These are phyloP conservation scores for Gracilinanus agilis DNA, from an alignment of 2,113 vertebrate species.

Conservation along the genomic window DNA sequence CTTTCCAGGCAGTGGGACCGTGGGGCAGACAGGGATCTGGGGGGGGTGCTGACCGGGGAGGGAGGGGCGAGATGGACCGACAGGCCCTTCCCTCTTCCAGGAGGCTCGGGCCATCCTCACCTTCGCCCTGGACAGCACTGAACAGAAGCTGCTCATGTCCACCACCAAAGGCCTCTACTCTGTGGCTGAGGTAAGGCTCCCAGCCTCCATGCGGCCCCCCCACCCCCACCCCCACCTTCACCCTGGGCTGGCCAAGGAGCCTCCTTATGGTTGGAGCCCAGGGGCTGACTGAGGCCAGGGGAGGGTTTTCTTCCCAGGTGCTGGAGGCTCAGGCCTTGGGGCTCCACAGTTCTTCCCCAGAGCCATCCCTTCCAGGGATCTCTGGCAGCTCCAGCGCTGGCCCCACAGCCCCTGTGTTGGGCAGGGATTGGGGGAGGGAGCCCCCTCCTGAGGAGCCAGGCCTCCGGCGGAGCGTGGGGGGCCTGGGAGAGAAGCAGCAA, in stretches of 20 bases:
- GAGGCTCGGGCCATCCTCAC: slow-evolving; percentile 92
- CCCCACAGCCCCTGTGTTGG: not conserved
- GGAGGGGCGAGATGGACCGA: no score
- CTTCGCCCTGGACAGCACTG: slow-evolving; percentile 90
- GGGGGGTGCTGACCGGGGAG: accelerated
- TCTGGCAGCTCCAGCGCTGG: no score
- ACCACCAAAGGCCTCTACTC: slow-evolving; percentile 92
- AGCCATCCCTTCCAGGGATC: not conserved
- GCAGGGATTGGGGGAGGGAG: not conserved
- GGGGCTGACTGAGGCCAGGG: not conserved
- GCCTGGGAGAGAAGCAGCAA: not conserved
- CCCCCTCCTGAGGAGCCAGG: not conserved
- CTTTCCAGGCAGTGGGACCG: no score
- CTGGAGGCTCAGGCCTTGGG: not conserved
- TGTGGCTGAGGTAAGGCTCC: slow-evolving; percentile 86
- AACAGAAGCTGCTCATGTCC: slow-evolving; percentile 88
- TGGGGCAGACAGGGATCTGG: no score
- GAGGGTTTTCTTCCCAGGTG: not conserved
- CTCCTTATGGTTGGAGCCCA: not conserved
- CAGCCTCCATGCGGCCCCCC: not conserved
- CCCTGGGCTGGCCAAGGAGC: no score
- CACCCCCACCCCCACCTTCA: not conserved
- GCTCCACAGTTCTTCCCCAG: not conserved
- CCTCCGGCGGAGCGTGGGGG: not conserved
- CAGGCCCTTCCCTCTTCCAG: slow-evolving; percentile 74